phyloP scores from a whole-genome alignment of 2,113 vertebrate species.

The Cairina moschata region DNA sequence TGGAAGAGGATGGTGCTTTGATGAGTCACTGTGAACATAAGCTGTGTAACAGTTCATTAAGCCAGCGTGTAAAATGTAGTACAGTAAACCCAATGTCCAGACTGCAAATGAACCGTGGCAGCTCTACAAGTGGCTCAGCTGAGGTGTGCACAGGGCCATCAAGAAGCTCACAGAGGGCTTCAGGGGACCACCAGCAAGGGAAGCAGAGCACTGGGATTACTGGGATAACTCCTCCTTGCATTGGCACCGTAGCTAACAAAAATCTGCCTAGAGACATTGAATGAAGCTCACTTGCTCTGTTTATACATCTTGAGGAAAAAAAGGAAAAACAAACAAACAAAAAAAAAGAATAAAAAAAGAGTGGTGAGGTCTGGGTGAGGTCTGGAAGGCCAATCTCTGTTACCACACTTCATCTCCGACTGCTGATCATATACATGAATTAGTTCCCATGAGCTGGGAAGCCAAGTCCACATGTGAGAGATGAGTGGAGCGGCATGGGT shows the following conservation, averaged over 20 bases:
- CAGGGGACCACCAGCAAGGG: not conserved
- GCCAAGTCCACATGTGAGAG: not conserved
- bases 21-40: not conserved
- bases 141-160: not conserved
- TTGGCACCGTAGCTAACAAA: not conserved
- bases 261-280: not conserved
- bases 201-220: not conserved
- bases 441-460: not conserved
- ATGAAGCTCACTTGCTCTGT: not conserved
- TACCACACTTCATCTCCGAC: fast-evolving
- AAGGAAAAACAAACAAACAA: too few species aligned
- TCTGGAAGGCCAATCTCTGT: not conserved
- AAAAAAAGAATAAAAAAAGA: not conserved
- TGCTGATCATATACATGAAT: fast-evolving
- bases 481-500: not conserved
- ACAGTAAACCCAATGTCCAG: not conserved
- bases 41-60: not conserved
- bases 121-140: not conserved
- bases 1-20: not conserved
- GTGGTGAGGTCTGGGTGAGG: fast-evolving
- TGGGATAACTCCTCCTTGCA: not conserved
- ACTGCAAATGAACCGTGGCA: not conserved
- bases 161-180: not conserved
- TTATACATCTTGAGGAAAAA: not conserved
- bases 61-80: not conserved